Conservation (phyloP, 2,888 invertebrate species). For the Temnothorax rugatulus region DNA sequence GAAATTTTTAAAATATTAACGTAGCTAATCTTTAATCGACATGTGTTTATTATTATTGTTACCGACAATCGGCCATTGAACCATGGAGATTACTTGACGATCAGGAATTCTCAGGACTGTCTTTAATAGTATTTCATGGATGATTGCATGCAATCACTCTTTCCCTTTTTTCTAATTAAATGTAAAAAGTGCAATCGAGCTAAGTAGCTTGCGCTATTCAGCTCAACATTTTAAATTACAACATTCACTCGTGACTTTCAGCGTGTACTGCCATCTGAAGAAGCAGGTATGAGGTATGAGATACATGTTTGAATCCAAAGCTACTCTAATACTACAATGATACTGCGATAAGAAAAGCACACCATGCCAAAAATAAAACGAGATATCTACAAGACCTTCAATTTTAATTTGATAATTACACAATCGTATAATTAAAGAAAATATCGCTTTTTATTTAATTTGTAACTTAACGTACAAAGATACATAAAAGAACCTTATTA, state of each 20-base stretch:
- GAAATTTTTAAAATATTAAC: not conserved
- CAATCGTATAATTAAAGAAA: not conserved
- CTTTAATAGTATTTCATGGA: not conserved
- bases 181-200: not conserved
- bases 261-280: constrained; percentile 13
- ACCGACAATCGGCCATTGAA: not conserved
- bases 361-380: not conserved
- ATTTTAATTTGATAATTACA: not conserved
- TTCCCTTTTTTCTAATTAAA: not conserved
- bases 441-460: not conserved
- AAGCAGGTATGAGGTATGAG: not conserved
- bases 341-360: not conserved
- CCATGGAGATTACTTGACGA: not conserved
- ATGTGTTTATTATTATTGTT: not conserved
- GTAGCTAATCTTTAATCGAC: not conserved
- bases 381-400: not conserved
- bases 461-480: not conserved
- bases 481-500: not conserved
- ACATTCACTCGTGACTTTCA: not conserved
- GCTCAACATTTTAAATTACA: not conserved
- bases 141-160: not conserved
- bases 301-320: not conserved
- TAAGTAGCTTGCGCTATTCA: not conserved
- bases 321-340: no score
- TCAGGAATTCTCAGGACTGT: not conserved